A percentile compares a stretch with the other conserved stretches of the same genome.
Evolutionary conservation across 1,140 invertebrate genomes (phyloP).

Genomic region (Drosophila jambulina): DNA sequence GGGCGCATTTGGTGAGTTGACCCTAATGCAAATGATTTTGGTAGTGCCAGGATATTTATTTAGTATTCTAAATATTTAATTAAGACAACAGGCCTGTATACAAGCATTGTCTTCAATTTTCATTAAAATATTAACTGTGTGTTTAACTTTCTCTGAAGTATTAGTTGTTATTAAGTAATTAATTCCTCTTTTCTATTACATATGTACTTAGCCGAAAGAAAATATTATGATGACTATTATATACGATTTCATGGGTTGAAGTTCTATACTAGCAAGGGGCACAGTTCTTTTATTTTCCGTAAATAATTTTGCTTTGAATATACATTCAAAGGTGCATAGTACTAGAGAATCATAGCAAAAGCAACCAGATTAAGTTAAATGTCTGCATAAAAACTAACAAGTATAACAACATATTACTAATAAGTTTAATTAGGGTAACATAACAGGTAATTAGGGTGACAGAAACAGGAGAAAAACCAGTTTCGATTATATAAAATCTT

Average conservation of each 20-base stretch:
- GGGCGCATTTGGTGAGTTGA: constrained; percentile 86
- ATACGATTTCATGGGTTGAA: background rate
- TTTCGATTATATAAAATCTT: background rate
- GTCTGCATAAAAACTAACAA: background rate
- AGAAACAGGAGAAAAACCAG: too few species aligned
- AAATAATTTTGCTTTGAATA: background rate
- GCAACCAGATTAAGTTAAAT: background rate
- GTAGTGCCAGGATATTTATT: too few species aligned
- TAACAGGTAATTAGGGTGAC: too few species aligned
- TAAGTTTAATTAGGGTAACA: too few species aligned
- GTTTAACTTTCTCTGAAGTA: too few species aligned
- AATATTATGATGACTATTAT: background rate
- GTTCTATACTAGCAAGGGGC: background rate
- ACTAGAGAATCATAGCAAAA: background rate
- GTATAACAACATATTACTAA: background rate
- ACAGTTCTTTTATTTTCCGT: background rate
- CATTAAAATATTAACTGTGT: too few species aligned
- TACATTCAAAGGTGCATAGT: background rate
- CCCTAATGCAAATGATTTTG: background rate
- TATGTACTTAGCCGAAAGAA: too few species aligned
- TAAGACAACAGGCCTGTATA: too few species aligned
- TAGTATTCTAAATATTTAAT: too few species aligned
- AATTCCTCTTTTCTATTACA: too few species aligned
- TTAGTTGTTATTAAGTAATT: too few species aligned
- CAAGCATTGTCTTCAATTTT: too few species aligned